Evolutionary conservation across 2,797 vertebrate species (phyloP).

Genomic region (Pipistrellus pipistrellus): DNA sequence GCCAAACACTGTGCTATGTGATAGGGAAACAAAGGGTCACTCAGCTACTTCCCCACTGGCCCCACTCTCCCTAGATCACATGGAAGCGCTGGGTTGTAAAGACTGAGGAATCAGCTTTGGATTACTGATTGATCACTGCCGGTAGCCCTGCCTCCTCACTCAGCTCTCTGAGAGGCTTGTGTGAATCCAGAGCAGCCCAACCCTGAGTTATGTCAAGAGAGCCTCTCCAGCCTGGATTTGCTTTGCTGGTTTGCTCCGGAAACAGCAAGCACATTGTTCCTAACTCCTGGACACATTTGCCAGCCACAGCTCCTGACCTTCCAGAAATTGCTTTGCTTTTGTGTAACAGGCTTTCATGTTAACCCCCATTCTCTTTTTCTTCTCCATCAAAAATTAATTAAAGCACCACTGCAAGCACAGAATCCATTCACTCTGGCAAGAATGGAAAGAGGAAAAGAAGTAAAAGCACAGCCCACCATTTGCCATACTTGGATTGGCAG

Average conservation of each 20-base stretch:
- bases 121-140: too few relatives aligned
- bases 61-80: not conserved
- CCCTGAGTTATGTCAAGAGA: not conserved
- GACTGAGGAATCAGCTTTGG: not conserved
- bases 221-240: not conserved
- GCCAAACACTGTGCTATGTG: not conserved
- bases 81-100: not conserved
- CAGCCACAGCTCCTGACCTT: slow-evolving; percentile 42
- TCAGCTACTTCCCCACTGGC: not conserved
- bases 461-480: not conserved
- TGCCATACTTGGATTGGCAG: slow-evolving; percentile 1
- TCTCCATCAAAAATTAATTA: slow-evolving; percentile 70
- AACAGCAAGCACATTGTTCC: slow-evolving; percentile 44
- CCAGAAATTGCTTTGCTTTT: slow-evolving; percentile 62
- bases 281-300: not conserved
- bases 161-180: not conserved
- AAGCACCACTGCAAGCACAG: slow-evolving; percentile 23
- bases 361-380: not conserved
- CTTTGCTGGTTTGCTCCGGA: not conserved
- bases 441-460: slow-evolving; percentile 38
- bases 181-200: not conserved
- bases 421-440: not conserved
- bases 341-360: slow-evolving; percentile 66
- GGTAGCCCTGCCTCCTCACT: not conserved
- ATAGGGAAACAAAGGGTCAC: not conserved